Percentiles rank a stretch among this genome's conserved stretches.
phyloP scores from a whole-genome alignment of 2,797 vertebrate species.

The Protosalanx chinensis region DNA sequence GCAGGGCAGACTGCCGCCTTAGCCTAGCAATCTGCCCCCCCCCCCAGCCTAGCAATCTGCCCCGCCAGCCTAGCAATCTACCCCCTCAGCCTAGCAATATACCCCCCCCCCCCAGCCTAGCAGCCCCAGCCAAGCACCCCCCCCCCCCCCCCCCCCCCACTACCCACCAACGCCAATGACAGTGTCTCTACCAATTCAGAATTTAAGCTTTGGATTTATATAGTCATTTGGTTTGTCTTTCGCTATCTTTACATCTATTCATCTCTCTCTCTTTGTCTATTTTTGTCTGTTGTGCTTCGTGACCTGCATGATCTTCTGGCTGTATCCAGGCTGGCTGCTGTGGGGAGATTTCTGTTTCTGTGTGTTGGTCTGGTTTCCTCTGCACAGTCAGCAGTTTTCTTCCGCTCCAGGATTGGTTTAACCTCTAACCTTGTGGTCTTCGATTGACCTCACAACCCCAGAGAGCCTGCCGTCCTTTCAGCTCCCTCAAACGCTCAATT shows the following conservation, averaged over 20 bases:
- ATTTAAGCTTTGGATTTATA: neutral
- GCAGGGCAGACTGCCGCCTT: neutral
- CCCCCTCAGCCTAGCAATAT: neutral
- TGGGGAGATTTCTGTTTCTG: neutral
- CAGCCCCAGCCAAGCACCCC: neutral
- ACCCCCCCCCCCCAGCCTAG: neutral
- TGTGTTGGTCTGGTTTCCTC: conserved; percentile 1
- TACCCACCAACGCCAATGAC: too few relatives aligned
- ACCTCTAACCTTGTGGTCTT: neutral
- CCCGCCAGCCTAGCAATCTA: neutral
- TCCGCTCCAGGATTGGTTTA: conserved; percentile 2
- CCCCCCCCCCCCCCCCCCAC: neutral
- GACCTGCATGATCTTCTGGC: conserved; percentile 5
- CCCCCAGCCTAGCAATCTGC: too few relatives aligned
- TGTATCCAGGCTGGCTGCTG: neutral
- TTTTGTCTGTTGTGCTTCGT: conserved; percentile 10
- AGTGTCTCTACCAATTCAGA: neutral
- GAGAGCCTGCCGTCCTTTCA: neutral
- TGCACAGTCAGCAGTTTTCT: neutral
- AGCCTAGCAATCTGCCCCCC: neutral
- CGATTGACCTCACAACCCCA: neutral
- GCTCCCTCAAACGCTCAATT: neutral
- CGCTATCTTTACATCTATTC: neutral
- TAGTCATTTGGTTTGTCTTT: neutral
- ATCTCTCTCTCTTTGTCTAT: neutral